These are phyloP conservation scores for Menidia menidia DNA, from an alignment of 2,797 vertebrate species.

Conservation along the genomic window DNA sequence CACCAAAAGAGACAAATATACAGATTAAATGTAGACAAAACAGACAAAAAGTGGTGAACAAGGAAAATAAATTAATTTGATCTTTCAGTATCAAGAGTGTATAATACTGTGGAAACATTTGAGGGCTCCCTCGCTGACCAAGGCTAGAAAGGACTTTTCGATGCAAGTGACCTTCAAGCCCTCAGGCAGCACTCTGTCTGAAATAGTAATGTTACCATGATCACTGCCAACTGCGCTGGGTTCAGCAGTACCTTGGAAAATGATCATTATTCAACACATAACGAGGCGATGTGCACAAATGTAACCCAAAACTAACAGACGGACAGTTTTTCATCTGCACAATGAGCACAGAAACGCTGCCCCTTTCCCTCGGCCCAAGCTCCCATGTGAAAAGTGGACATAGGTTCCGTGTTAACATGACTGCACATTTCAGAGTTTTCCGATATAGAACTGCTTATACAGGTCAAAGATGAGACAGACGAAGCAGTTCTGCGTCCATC, in stretches of 20 bases:
- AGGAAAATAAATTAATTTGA: background rate
- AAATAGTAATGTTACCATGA: background rate
- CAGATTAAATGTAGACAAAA: too few species aligned
- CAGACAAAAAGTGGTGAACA: too few species aligned
- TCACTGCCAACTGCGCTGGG: background rate
- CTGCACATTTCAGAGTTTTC: background rate
- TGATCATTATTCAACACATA: background rate
- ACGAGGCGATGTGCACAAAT: background rate
- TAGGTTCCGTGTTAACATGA: background rate
- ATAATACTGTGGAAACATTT: background rate
- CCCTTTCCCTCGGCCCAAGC: background rate
- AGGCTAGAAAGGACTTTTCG: background rate
- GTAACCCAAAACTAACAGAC: background rate
- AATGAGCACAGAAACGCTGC: background rate
- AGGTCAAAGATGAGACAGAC: background rate
- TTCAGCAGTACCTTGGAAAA: background rate
- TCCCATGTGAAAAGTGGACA: background rate
- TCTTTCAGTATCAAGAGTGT: background rate
- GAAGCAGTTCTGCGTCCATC: background rate
- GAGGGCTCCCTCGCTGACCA: background rate
- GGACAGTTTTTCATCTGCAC: background rate
- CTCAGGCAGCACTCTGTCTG: background rate
- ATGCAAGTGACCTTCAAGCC: background rate
- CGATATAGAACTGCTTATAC: background rate
- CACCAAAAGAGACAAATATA: too few species aligned